phyloP scores from a whole-genome alignment of 2,888 invertebrate species.

The Drosophila mettleri region DNA sequence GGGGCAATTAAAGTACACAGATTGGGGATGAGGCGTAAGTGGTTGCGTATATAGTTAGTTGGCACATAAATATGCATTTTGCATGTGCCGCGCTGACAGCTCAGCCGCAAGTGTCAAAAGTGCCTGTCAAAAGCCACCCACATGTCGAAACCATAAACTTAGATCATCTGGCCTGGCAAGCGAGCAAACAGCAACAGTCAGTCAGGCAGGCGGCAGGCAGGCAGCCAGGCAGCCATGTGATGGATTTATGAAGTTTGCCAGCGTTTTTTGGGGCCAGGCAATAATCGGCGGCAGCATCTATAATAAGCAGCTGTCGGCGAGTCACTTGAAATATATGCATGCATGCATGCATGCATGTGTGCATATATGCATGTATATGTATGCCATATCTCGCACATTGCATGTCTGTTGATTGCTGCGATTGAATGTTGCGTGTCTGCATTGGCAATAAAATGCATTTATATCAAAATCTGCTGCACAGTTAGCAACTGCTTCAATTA shows the following conservation, averaged over 20 bases:
- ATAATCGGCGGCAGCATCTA: constrained; percentile 66
- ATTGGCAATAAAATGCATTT: constrained; percentile 51
- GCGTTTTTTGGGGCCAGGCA: constrained; percentile 48
- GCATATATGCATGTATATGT: constrained; percentile 1
- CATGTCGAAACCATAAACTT: constrained; percentile 38
- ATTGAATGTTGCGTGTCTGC: constrained; percentile 70
- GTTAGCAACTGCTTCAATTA: constrained; percentile 58
- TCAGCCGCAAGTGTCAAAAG: constrained; percentile 70
- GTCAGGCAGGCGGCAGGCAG: constrained; percentile 15
- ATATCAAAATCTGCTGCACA: constrained; percentile 18
- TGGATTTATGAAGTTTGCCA: constrained; percentile 65
- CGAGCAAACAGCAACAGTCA: constrained; percentile 4
- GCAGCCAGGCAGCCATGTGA: constrained; percentile 41
- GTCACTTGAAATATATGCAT: constrained; percentile 73
- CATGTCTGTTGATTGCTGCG: constrained; percentile 65
- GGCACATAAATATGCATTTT: constrained; percentile 55
- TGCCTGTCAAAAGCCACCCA: constrained; percentile 54
- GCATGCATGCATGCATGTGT: background rate
- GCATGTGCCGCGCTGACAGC: constrained; percentile 60
- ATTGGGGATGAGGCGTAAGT: constrained; percentile 10
- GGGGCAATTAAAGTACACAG: constrained; percentile 54
- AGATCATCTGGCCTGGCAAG: constrained; percentile 47
- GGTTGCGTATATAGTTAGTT: constrained; percentile 21
- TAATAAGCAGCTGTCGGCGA: constrained; percentile 76
- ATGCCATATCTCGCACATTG: constrained; percentile 57